Conservation (phyloP, 2,797 vertebrate genomes). For the Brotula barbata region DNA sequence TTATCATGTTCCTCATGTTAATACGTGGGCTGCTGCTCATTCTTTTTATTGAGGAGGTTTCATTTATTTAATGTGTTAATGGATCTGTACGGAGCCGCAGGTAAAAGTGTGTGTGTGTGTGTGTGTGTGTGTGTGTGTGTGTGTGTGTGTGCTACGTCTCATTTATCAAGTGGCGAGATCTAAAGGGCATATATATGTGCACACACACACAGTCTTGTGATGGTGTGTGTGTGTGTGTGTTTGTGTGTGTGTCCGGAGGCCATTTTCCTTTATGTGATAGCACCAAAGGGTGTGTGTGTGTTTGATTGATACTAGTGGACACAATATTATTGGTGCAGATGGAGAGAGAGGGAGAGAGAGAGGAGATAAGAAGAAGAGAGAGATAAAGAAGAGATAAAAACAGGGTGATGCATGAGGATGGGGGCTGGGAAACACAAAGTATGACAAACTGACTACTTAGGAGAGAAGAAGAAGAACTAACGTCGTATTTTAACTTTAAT, state of each 20-base stretch:
- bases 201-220: conserved; percentile 2
- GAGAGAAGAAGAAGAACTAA: too few relatives aligned
- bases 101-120: conserved; percentile 26
- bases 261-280: background rate
- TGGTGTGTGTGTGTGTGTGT: background rate
- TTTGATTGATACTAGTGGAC: background rate
- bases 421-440: too few relatives aligned
- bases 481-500: too few relatives aligned
- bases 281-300: background rate
- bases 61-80: conserved; percentile 62
- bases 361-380: background rate
- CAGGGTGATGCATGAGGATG: too few relatives aligned
- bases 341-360: background rate
- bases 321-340: background rate
- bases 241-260: conserved; percentile 26
- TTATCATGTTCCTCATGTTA: conserved; percentile 66
- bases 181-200: conserved; percentile 13
- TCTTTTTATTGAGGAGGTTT: conserved; percentile 50
- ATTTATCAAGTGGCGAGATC: conserved; percentile 39
- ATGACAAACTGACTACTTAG: too few relatives aligned
- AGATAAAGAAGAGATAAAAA: too few relatives aligned
- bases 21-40: conserved; percentile 42
- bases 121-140: conserved; percentile 14
- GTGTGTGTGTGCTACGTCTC: conserved; percentile 33
- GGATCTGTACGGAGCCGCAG: conserved; percentile 35